phyloP scores from a whole-genome alignment of 2,797 vertebrate species.

The Rousettus madagascariensis region DNA sequence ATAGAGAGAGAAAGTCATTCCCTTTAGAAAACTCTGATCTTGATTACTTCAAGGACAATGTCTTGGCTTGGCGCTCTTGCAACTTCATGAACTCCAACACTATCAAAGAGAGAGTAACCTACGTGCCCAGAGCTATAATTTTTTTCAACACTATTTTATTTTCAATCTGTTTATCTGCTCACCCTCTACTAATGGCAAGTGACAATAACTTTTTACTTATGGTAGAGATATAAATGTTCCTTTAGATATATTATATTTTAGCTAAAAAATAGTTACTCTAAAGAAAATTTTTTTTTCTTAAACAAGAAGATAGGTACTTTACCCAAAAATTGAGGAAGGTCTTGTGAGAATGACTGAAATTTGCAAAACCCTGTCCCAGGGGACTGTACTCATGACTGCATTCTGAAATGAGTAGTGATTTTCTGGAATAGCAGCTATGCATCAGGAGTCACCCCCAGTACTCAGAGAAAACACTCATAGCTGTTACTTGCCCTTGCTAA shows the following conservation, averaged over 20 bases:
- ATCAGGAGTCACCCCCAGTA: neutral
- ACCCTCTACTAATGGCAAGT: neutral
- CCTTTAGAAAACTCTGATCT: neutral
- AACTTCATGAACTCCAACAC: neutral
- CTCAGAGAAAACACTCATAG: neutral
- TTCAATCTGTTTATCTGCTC: neutral
- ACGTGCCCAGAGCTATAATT: neutral
- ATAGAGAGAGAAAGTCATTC: neutral
- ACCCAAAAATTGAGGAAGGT: neutral
- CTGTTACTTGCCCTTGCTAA: neutral
- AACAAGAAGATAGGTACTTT: neutral
- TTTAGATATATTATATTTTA: neutral
- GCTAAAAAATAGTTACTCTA: neutral
- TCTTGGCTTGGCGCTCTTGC: neutral
- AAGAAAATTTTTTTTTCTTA: neutral
- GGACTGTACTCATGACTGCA: neutral
- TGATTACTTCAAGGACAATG: neutral
- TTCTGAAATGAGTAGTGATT: conserved; percentile 11
- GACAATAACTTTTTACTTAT: neutral
- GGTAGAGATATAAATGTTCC: neutral
- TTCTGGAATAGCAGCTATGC: conserved; percentile 49
- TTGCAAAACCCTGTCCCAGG: neutral
- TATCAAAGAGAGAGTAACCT: neutral
- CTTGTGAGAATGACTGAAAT: conserved; percentile 12
- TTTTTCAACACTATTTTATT: neutral